phyloP scores from a whole-genome alignment of 2,888 invertebrate species.

The Nymphalis polychloros region DNA sequence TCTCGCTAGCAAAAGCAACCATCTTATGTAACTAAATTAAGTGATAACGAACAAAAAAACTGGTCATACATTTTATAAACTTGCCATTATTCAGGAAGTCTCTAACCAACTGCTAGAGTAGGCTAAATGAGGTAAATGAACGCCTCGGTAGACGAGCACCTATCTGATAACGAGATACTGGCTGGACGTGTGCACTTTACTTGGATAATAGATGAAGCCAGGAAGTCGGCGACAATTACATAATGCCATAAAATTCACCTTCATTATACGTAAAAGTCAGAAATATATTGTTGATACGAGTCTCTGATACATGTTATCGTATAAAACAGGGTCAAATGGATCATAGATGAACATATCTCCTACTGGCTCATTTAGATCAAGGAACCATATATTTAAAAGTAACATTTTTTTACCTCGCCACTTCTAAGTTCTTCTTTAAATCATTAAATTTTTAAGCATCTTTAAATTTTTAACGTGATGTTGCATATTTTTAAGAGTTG shows the following conservation, averaged over 20 bases:
- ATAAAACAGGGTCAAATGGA: neutral
- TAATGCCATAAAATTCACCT: neutral
- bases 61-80: neutral
- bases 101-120: neutral
- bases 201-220: slow-evolving; percentile 36
- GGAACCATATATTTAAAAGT: too few species aligned
- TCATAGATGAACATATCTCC: neutral
- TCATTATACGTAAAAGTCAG: too few species aligned
- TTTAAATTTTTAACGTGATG: neutral
- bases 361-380: neutral
- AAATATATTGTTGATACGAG: too few species aligned
- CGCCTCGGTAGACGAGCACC: slow-evolving; percentile 29
- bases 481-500: neutral
- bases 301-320: too few species aligned
- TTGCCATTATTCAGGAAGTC: neutral
- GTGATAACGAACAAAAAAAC: neutral
- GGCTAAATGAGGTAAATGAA: slow-evolving; percentile 31
- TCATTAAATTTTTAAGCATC: neutral
- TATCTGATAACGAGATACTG: slow-evolving; percentile 38
- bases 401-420: too few species aligned
- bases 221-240: slow-evolving; percentile 33
- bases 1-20: too few species aligned
- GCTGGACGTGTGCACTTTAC: slow-evolving; percentile 41
- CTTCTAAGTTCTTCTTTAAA: neutral
- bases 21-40: too few species aligned